These are phyloP conservation scores for Germaria angustata DNA, from an alignment of 2,888 invertebrate species.

Conservation along the genomic window DNA sequence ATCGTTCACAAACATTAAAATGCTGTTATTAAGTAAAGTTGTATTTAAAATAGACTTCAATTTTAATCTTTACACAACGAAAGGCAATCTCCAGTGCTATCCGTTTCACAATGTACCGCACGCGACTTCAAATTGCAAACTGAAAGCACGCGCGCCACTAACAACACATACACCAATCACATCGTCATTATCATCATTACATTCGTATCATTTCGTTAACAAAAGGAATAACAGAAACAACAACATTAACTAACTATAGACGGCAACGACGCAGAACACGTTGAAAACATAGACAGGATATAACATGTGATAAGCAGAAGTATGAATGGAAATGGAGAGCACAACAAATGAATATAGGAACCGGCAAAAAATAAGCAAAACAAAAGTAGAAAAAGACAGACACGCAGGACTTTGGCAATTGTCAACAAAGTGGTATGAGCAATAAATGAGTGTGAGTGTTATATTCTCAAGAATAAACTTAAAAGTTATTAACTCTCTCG, in stretches of 20 bases:
- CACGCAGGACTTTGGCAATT: constrained; percentile 46
- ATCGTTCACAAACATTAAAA: not conserved
- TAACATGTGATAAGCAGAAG: constrained; percentile 44
- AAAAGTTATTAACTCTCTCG: constrained; percentile 58
- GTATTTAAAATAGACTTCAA: constrained; percentile 1
- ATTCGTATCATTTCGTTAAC: constrained; percentile 38
- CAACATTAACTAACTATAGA: not conserved
- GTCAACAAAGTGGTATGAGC: constrained; percentile 45
- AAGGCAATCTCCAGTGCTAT: not conserved
- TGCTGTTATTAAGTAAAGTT: constrained; percentile 6
- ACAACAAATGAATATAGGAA: constrained; percentile 16
- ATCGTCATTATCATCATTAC: constrained; percentile 26
- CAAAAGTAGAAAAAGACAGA: constrained; percentile 32
- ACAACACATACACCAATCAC: constrained; percentile 13
- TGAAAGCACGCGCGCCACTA: constrained; percentile 61
- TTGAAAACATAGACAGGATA: constrained; percentile 42
- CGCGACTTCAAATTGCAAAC: constrained; percentile 61
- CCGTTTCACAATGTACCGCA: constrained; percentile 49
- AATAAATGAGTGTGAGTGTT: too few relatives aligned
- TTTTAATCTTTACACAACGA: not conserved
- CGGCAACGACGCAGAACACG: constrained; percentile 20
- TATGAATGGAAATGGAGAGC: constrained; percentile 27
- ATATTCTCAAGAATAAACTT: not conserved
- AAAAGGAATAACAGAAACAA: constrained; percentile 14
- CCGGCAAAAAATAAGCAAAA: constrained; percentile 48